These are phyloP conservation scores for Nibea albiflora DNA, from an alignment of 2,113 vertebrate species.

Conservation along the genomic window DNA sequence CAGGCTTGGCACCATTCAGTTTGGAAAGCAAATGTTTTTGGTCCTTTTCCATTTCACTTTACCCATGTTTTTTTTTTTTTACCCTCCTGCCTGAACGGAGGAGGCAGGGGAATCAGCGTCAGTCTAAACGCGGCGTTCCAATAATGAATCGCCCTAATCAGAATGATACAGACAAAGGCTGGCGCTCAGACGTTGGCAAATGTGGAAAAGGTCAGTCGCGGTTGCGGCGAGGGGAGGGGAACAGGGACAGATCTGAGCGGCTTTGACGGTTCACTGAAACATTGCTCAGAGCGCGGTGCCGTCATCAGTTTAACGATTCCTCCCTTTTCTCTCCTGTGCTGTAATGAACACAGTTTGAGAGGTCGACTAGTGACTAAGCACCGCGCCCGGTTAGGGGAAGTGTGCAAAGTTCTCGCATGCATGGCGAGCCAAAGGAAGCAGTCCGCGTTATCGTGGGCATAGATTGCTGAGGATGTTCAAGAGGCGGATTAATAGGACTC, in stretches of 20 bases:
- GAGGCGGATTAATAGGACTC: conserved; percentile 1
- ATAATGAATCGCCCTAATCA: conserved; percentile 57
- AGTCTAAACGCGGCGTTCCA: conserved; percentile 22
- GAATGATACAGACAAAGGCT: conserved; percentile 59
- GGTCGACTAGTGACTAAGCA: conserved; percentile 45
- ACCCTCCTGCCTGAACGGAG: conserved; percentile 15
- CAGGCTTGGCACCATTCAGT: conserved; percentile 49
- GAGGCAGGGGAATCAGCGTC: conserved; percentile 44
- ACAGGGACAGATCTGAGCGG: conserved; percentile 42
- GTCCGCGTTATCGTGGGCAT: not conserved
- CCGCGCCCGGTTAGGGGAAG: conserved; percentile 10
- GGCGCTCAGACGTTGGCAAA: conserved; percentile 55
- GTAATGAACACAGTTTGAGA: conserved; percentile 51
- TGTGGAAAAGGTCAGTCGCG: conserved; percentile 79
- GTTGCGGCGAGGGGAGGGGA: conserved; percentile 28
- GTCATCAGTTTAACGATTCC: conserved; percentile 76
- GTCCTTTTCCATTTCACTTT: conserved; percentile 32
- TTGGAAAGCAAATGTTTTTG: conserved; percentile 32
- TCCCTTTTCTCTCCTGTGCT: conserved; percentile 28
- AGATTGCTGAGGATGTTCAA: conserved; percentile 3
- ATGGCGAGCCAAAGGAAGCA: conserved; percentile 15
- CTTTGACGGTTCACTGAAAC: conserved; percentile 74
- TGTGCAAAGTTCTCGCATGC: conserved; percentile 3
- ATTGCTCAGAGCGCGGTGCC: conserved; percentile 65
- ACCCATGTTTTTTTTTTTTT: conserved; percentile 19